Conservation (phyloP, 2,113 vertebrate species). For the Pelobates fuscus region DNA sequence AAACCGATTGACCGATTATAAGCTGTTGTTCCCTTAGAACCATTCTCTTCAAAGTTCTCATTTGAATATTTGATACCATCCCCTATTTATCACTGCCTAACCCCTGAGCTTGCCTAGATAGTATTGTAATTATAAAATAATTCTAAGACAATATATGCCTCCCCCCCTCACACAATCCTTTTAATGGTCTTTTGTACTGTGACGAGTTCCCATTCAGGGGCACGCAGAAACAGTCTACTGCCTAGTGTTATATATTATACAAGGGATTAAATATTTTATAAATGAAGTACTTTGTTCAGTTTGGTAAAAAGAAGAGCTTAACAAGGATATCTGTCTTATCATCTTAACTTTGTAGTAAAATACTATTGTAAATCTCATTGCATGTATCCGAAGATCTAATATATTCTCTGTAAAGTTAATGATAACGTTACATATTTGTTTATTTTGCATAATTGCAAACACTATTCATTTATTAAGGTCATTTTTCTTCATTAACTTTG, state of each 20-base stretch:
- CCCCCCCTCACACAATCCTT: no score
- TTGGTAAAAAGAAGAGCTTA: constrained; percentile 37
- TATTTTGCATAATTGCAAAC: constrained; percentile 49
- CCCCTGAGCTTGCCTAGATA: no score
- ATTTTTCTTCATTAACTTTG: constrained; percentile 51
- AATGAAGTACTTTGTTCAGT: constrained; percentile 39
- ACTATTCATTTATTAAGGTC: constrained; percentile 52
- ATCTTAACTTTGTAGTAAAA: constrained; percentile 38
- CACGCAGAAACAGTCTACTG: constrained; percentile 12
- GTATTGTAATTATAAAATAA: no score
- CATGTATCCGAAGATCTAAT: constrained; percentile 45
- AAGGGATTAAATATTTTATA: constrained; percentile 34
- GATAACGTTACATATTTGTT: constrained; percentile 49
- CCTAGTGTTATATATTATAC: background rate
- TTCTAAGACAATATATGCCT: no score
- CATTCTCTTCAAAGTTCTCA: no score
- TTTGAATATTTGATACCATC: no score
- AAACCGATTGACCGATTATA: no score
- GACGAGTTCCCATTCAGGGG: background rate
- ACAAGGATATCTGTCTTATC: constrained; percentile 37
- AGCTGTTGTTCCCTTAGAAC: no score
- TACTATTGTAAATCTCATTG: constrained; percentile 41
- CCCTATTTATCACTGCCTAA: no score
- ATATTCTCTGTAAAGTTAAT: constrained; percentile 46
- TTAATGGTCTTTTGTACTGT: no score